Evolutionary conservation across 2,888 invertebrate genomes (phyloP).

Genomic region (Cyclophora punctaria): DNA sequence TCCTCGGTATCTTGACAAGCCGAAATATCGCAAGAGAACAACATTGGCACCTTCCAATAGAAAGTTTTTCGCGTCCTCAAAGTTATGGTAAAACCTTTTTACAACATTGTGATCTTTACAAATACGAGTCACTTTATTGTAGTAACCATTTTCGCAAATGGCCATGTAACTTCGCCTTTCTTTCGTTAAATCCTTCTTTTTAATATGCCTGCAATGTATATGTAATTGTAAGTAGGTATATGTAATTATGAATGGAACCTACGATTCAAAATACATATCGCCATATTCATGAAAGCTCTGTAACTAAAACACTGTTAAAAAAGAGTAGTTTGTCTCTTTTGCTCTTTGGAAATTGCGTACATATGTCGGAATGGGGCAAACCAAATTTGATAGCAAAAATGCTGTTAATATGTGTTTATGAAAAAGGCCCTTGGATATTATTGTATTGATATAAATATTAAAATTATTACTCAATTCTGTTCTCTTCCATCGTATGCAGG

Average conservation of each 20-base stretch:
- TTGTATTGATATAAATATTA: not conserved
- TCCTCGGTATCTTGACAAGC: slow-evolving; percentile 68
- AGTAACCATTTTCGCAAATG: slow-evolving; percentile 72
- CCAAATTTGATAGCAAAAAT: too few species aligned
- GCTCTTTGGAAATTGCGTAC: too few species aligned
- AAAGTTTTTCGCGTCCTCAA: slow-evolving; percentile 63
- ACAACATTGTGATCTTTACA: slow-evolving; percentile 59
- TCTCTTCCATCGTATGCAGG: slow-evolving; percentile 79
- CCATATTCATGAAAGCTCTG: too few species aligned
- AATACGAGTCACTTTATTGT: slow-evolving; percentile 65
- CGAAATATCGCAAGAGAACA: slow-evolving; percentile 76
- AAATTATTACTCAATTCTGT: slow-evolving; percentile 69
- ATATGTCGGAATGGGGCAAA: too few species aligned
- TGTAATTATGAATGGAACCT: too few species aligned
- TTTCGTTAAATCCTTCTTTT: slow-evolving; percentile 52
- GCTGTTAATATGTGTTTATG: too few species aligned
- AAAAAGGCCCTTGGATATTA: too few species aligned
- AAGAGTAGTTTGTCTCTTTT: too few species aligned
- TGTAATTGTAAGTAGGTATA: too few species aligned
- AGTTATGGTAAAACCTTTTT: slow-evolving; percentile 67
- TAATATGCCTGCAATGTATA: slow-evolving; percentile 46
- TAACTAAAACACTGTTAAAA: too few species aligned
- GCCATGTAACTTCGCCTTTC: slow-evolving; percentile 73
- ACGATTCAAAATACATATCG: not conserved
- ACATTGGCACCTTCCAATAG: slow-evolving; percentile 79